These are phyloP conservation scores for Hippocampus guttulatus DNA, from an alignment of 2,113 vertebrate genomes.

Conservation along the genomic window DNA sequence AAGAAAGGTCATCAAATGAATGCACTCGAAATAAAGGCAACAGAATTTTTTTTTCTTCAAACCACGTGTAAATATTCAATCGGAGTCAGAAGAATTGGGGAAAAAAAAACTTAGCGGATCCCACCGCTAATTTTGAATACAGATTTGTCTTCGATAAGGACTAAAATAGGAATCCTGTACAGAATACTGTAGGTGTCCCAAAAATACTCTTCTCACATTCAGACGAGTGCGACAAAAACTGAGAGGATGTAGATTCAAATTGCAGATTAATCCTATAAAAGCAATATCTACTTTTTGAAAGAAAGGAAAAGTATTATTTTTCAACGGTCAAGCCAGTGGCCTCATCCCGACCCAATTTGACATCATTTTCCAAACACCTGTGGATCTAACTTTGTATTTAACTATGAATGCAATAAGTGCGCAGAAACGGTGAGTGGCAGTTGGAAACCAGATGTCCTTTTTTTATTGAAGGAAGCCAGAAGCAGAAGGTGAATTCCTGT, in stretches of 20 bases:
- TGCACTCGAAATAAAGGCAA: too few relatives aligned
- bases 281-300: background rate
- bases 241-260: background rate
- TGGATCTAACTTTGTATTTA: slow-evolving; percentile 10
- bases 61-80: too few relatives aligned
- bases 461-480: slow-evolving; percentile 34
- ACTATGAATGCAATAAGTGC: slow-evolving; percentile 18
- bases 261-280: background rate
- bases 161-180: too few relatives aligned
- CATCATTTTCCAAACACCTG: background rate
- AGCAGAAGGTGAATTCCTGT: slow-evolving; percentile 57
- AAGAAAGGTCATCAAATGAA: too few relatives aligned
- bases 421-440: slow-evolving; percentile 33
- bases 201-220: background rate
- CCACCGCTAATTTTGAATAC: too few relatives aligned
- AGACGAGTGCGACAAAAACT: background rate
- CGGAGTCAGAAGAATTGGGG: too few relatives aligned
- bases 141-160: too few relatives aligned
- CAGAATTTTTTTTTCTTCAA: too few relatives aligned
- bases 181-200: too few relatives aligned
- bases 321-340: background rate
- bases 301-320: background rate
- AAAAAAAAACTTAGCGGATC: too few relatives aligned
- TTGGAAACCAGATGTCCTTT: slow-evolving; percentile 59
- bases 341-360: background rate